Base-by-base conservation (phyloP, 2,888 invertebrate species). In the Chrysina gloriosa region DNA sequence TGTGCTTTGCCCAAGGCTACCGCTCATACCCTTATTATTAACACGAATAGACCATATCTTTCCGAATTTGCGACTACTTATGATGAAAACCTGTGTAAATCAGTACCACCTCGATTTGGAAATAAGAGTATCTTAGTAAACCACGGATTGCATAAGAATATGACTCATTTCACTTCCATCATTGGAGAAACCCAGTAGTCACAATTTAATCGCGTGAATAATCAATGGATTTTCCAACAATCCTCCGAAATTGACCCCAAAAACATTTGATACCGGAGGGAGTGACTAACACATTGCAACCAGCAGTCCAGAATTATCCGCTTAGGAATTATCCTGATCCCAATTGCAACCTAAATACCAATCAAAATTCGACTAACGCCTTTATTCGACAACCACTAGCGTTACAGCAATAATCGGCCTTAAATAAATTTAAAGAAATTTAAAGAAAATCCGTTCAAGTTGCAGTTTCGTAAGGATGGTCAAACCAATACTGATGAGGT, bases 401-500 rank as follows among this genome's bases (percentile, higher is more conserved):
- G 3, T 67, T 74, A 25, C 64, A 74, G 52, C 72, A 75, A 65
- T 73, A 75, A 63, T 72, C 73, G n/a, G 73, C 74, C 7, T 54
- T 75, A 29, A 75, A 74, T 39, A 70, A 74, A 25, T 61, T 75
- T 9, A 72, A 76, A 50, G 69, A 70, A 72, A 39, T 29, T 74
- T 16, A 71, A 69, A 50, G 68, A 69, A 3, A 75, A 75, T 45
- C 77, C 76, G 0, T 77, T 74, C 70, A 63, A 73, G 56, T 70
- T 78, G 23, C 72, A 72, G 58, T 77, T 79, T 68, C 77, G 77
- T 69, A 45, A 58, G 29, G 75, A 77, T 67, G 67, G 47, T 14
- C 70, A 72, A 45, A 78, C 77, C 1, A 76, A 77, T 11, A 77
- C 75, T 23, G 68, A 75, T 0, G 77, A 78, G 68, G 69, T 78